A percentile compares a stretch with the other conserved stretches of the same genome.
Conservation (phyloP, 2,797 vertebrate genomes). For the Uromys caudimaculatus region DNA sequence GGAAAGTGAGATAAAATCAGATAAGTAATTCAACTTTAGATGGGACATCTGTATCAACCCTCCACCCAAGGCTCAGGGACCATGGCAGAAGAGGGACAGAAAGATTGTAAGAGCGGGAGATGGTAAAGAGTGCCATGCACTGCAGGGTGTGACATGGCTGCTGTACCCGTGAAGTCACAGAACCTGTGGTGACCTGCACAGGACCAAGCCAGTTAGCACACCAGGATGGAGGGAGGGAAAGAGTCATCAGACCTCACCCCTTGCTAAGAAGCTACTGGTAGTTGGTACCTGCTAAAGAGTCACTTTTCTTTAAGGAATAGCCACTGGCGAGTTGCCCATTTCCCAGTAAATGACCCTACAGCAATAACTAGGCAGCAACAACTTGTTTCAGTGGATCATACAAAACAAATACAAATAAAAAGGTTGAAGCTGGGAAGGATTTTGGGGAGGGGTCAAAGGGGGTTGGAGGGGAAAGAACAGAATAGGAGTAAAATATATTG, state of each 20-base stretch:
- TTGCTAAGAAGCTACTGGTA: too few species aligned
- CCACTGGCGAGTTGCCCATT: too few species aligned
- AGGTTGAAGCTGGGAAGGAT: neutral
- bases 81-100: neutral
- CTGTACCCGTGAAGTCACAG: neutral
- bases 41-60: neutral
- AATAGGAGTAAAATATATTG: neutral
- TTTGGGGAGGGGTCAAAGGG: too few species aligned
- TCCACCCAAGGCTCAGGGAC: too few species aligned
- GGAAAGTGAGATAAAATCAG: conserved; percentile 49
- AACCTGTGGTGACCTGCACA: neutral
- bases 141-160: neutral
- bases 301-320: neutral
- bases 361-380: neutral
- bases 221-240: too few species aligned
- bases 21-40: neutral
- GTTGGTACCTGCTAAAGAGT: neutral
- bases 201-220: neutral
- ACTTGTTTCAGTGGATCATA: neutral
- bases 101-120: neutral
- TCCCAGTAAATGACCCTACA: neutral
- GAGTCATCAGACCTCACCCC: neutral
- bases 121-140: neutral
- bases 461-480: neutral
- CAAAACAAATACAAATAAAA: neutral